Evolutionary conservation across 2,888 invertebrate species (phyloP).

Genomic region (Cataglyphis livida): DNA sequence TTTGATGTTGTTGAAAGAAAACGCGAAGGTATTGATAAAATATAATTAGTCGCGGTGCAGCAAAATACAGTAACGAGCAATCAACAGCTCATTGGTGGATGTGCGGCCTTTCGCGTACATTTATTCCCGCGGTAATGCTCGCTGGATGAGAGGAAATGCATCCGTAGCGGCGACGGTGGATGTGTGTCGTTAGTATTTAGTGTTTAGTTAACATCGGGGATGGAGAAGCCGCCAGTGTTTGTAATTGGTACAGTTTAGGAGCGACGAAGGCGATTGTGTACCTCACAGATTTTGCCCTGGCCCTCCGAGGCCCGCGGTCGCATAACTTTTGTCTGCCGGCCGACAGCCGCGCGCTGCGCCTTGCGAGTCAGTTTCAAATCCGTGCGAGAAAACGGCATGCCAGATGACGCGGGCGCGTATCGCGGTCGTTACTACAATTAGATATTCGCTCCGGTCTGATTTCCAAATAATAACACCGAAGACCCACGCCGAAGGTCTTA

Average conservation of each 20-base stretch:
- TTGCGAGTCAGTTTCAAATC: constrained; percentile 77
- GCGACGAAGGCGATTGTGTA: constrained; percentile 83
- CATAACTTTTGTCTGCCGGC: constrained; percentile 67
- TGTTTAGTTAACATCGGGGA: constrained; percentile 84
- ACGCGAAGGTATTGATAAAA: neutral
- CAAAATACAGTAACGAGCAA: constrained; percentile 70
- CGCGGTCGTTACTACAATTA: constrained; percentile 83
- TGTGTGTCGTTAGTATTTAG: constrained; percentile 84
- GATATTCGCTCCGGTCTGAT: constrained; percentile 81
- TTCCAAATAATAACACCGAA: constrained; percentile 82
- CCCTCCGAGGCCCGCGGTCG: constrained; percentile 66
- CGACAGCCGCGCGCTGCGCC: neutral
- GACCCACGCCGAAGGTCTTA: constrained; percentile 60
- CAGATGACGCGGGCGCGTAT: constrained; percentile 82
- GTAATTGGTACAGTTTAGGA: constrained; percentile 85
- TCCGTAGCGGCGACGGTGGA: constrained; percentile 63
- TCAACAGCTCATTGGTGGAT: constrained; percentile 70
- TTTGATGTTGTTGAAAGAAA: neutral
- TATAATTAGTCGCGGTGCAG: constrained; percentile 23
- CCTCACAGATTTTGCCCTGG: constrained; percentile 82
- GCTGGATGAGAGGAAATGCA: constrained; percentile 53
- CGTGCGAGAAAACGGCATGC: constrained; percentile 72
- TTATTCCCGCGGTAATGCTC: constrained; percentile 59
- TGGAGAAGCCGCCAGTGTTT: constrained; percentile 84
- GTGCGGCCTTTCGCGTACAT: constrained; percentile 59